phyloP scores from a whole-genome alignment of 2,113 vertebrate genomes.

The Cercocebus atys region DNA sequence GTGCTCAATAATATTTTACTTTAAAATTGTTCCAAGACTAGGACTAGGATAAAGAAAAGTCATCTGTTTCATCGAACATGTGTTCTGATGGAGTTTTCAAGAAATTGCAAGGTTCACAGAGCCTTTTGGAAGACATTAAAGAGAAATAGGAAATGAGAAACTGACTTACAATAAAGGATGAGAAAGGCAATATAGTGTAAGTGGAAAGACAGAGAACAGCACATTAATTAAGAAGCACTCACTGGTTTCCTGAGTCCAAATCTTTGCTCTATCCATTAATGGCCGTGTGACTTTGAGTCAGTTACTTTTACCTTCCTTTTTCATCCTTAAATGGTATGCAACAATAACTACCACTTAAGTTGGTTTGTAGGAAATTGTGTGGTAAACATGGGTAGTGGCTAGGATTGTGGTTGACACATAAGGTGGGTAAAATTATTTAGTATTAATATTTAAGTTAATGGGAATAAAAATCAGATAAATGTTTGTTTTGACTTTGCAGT shows the following conservation, averaged over 20 bases:
- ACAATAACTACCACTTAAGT: not conserved
- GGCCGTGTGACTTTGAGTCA: no score
- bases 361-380: not conserved
- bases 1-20: not conserved
- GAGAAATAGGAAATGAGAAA: not conserved
- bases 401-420: not conserved
- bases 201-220: not conserved
- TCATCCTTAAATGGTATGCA: not conserved
- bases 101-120: not conserved
- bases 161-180: not conserved
- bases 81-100: not conserved
- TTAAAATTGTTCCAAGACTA: not conserved
- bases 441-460: not conserved
- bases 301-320: not conserved
- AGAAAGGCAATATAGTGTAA: not conserved
- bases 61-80: not conserved
- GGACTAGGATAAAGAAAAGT: not conserved
- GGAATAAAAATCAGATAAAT: not conserved
- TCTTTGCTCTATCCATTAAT: no score
- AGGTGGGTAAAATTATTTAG: not conserved
- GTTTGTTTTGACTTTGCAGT: not conserved
- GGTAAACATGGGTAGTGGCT: not conserved
- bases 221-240: not conserved
- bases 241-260: not conserved
- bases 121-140: not conserved